A percentile compares a stretch with the other conserved stretches of the same genome.
phyloP scores from a whole-genome alignment of 2,888 invertebrate species.

The Ochropleura plecta region DNA sequence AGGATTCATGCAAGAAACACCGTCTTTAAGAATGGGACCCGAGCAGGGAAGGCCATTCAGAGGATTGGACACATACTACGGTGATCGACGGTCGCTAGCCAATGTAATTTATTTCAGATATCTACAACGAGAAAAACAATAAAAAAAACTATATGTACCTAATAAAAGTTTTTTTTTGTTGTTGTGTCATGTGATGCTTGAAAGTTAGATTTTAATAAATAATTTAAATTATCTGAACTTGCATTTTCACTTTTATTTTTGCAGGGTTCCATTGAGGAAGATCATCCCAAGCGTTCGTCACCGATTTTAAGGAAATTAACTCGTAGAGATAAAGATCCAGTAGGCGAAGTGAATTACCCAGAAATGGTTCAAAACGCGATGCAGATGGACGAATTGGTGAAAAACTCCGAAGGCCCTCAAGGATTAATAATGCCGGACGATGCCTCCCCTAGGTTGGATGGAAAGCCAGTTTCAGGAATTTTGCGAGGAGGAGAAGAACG shows the following conservation, averaged over 20 bases:
- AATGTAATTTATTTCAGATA: background rate
- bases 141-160: too few relatives aligned
- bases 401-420: too few relatives aligned
- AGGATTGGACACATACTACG: background rate
- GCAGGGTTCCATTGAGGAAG: background rate
- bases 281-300: background rate
- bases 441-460: background rate
- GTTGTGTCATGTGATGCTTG: too few relatives aligned
- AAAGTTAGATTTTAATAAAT: background rate
- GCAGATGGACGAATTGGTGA: background rate
- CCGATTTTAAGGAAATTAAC: background rate
- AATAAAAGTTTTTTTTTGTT: too few relatives aligned
- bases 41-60: background rate
- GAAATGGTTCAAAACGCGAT: background rate
- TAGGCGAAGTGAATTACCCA: background rate
- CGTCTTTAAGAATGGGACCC: too few relatives aligned
- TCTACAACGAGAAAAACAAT: too few relatives aligned
- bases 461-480: too few relatives aligned
- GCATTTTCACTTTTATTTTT: background rate
- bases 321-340: background rate
- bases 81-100: background rate
- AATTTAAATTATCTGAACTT: background rate
- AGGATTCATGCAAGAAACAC: background rate
- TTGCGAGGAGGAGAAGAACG: too few relatives aligned
- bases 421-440: too few relatives aligned